Base-by-base conservation (phyloP, 2,797 vertebrate genomes). In the Trematomus bernacchii region DNA sequence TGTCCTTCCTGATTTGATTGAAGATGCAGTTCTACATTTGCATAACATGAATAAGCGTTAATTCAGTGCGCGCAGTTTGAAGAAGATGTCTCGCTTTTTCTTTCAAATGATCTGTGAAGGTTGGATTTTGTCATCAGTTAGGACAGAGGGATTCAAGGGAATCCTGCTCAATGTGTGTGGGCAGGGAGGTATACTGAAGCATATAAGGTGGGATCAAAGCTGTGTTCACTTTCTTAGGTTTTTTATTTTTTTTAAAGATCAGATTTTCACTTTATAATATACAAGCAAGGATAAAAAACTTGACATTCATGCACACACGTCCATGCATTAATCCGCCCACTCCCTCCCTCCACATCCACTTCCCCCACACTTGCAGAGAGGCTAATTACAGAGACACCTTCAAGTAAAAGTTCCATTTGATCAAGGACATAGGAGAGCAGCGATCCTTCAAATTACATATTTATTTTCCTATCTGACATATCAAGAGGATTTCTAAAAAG, bases 341-440 rank as follows among this genome's bases (percentile, higher is more conserved):
- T 66, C 61, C n/a, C 82, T 66, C 61, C n/a, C 47, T 74, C 65
- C 73, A 76, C 69, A 65, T 44, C 43, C 62, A 58, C 72, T 23
- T 60, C 59, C 44, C 48, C 46, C 68, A 58, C 63, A 58, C 76
- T 85, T 48, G 54, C 77, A 71, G 68, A 77, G 48, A 58, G 11
- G 64, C 30, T 84, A 85, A 90, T 90, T 87, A 90, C 78, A 70
- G 73, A 54, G 74, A 84, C 80, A 88, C 64, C 79, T 81, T 73
- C 59, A 72, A 73, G 76, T 46, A 79, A 79, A 89, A 78, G 69
- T 74, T 79, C 13, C 65, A 75, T 87, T 81, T 90, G 84, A 90
- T 91, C 58, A 84, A 81, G 82, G 61, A 79, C 62, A 57, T 65
- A 50, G 52, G 65, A 71, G 64, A 79, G 63, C 69, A 65, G 23